Base-by-base conservation (phyloP, 2,888 invertebrate genomes). In the Ditylenchus weischeri region DNA sequence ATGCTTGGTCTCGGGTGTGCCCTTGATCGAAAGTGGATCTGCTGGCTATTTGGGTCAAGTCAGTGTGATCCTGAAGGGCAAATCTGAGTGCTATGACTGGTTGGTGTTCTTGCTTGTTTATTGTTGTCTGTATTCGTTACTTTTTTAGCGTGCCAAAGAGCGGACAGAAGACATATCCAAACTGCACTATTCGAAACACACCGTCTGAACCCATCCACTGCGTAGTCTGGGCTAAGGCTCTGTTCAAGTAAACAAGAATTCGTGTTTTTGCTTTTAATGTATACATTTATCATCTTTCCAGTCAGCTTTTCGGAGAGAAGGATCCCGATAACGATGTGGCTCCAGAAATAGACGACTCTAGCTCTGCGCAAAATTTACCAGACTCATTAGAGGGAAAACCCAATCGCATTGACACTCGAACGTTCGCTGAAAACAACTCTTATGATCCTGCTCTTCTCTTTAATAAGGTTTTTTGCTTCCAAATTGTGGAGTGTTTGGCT, bases 171-270 rank as follows among this genome's bases (percentile, higher is more conserved):
- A 90, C 91, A 8, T 99, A 89, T 85, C 96, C 98, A 0, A 94
- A 95, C 0, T 99, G 98, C 84, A 99, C 98, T 1, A 99, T 99
- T 76, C 88, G 98, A 23, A 99, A 99, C 84, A 99, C 98, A 0
- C 98, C 98, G 0, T 95, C 94, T 0, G 96, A 98, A 84, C 93
- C 93, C 0, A 94, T 98, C 76, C 98, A 99, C 85, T 99, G 98
- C 84, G 93, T 98, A 76, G 95, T 98, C 23, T 99, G 98, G 98
- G 91, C 94, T 0, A 99, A 99, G 84, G 94, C 95, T 87, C 88
- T 98, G 13, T 99, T 96, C 86, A 95, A 95, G 90, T 91, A 85
- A 87, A 88, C 43, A 15, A 43, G 3, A 43, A 43, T 13, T 29
- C 3, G n/a, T 11, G 54, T 23, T 36, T n/a, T 72, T 68, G 10